A percentile compares a stretch with the other conserved stretches of the same genome.
phyloP scores from a whole-genome alignment of 2,797 vertebrate genomes.

The Sphenopsis melanotis region DNA sequence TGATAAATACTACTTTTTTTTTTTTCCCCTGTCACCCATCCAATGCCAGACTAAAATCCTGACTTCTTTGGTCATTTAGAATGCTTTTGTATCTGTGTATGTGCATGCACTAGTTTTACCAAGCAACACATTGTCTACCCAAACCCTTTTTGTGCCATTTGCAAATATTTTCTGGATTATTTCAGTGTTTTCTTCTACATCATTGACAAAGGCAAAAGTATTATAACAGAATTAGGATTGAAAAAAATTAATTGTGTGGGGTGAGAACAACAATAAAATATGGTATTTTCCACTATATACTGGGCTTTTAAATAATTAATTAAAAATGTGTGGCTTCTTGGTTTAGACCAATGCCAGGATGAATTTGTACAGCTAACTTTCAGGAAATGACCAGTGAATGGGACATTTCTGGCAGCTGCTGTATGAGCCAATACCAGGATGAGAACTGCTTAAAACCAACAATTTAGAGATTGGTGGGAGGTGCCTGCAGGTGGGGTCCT shows the following conservation, averaged over 20 bases:
- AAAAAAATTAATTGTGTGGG: not conserved
- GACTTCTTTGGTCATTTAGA: not conserved
- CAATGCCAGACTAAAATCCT: not conserved
- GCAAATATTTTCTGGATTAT: not conserved
- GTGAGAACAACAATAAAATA: not conserved
- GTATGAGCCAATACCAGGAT: rapidly evolving
- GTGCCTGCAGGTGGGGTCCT: not conserved
- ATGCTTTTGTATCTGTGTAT: not conserved
- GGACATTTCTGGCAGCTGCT: not conserved
- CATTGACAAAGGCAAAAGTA: not conserved
- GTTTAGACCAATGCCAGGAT: not conserved
- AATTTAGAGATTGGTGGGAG: not conserved
- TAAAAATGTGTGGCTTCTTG: not conserved
- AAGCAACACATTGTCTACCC: not conserved
- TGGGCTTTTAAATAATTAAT: not conserved
- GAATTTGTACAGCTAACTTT: not conserved
- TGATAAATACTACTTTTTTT: not conserved
- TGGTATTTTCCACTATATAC: not conserved
- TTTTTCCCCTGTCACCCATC: not conserved
- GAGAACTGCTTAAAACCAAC: not conserved
- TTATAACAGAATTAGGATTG: not conserved
- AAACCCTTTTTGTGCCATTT: not conserved
- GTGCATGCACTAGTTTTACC: not conserved
- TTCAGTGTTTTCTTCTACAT: not conserved
- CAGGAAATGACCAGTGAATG: not conserved